A percentile compares a stretch with the other conserved stretches of the same genome.
Evolutionary conservation across 1,140 invertebrate species (phyloP).

Genomic region (Sycophila sp.): DNA sequence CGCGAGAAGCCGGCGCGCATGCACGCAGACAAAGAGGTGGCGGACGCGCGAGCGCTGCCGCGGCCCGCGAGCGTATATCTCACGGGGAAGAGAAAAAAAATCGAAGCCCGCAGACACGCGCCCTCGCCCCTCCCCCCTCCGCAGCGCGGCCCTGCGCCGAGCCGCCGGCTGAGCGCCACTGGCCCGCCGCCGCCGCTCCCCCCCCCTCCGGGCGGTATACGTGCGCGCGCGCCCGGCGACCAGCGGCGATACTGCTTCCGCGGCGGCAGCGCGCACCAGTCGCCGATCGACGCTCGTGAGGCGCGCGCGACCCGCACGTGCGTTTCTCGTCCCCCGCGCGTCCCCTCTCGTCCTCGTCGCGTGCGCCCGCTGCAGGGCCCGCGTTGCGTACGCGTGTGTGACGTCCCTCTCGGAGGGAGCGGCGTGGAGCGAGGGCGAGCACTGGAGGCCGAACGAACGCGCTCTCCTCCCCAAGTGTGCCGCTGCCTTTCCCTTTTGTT

Average conservation of each 20-base stretch:
- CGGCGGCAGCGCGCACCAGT: constrained; percentile 45
- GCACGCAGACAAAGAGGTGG: neutral
- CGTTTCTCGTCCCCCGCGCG: neutral
- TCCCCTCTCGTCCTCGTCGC: neutral
- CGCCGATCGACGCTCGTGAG: constrained; percentile 43
- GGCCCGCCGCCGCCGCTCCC: constrained; percentile 8
- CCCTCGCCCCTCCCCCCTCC: neutral
- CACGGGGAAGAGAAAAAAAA: constrained; percentile 12
- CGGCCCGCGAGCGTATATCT: too few species aligned
- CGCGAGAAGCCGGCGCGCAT: neutral
- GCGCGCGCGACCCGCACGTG: constrained; percentile 22
- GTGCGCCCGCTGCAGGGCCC: too few species aligned
- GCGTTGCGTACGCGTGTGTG: neutral
- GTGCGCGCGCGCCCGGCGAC: constrained; percentile 8
- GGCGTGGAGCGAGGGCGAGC: too few species aligned
- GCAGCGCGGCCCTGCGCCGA: too few species aligned
- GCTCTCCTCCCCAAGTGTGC: neutral
- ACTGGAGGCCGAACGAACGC: neutral
- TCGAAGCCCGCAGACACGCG: constrained; percentile 25
- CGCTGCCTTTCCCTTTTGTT: neutral
- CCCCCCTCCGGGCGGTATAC: neutral
- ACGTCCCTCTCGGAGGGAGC: neutral
- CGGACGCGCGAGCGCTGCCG: too few species aligned
- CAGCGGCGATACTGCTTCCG: constrained; percentile 9
- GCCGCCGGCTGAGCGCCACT: constrained; percentile 29